Evolutionary conservation across 1,140 invertebrate genomes (phyloP).

Genomic region (Mamestra configurata): DNA sequence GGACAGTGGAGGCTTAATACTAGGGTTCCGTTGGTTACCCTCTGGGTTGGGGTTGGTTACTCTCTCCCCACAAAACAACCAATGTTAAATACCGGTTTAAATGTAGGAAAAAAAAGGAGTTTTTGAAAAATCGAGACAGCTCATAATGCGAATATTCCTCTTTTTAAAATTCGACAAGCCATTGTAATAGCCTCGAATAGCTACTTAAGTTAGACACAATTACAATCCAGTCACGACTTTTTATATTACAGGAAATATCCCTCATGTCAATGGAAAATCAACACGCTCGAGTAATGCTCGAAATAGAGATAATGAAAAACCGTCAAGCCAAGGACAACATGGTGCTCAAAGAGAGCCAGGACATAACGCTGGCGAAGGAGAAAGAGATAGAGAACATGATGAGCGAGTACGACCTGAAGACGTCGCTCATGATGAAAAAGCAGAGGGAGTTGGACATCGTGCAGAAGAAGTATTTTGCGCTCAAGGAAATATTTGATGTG

Average conservation of each 20-base stretch:
- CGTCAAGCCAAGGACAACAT: conserved; percentile 80
- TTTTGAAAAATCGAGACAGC: too few relatives aligned
- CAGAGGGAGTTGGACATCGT: conserved; percentile 88
- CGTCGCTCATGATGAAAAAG: conserved; percentile 84
- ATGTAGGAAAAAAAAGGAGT: too few relatives aligned
- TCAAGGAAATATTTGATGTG: conserved; percentile 85
- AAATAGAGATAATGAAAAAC: conserved; percentile 89
- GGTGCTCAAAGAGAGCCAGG: conserved; percentile 73
- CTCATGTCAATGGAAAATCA: conserved; percentile 90
- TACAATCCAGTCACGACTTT: too few relatives aligned
- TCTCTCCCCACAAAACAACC: too few relatives aligned
- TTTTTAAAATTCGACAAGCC: too few relatives aligned
- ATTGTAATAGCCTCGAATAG: too few relatives aligned
- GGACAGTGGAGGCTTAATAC: too few relatives aligned
- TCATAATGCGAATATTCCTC: too few relatives aligned
- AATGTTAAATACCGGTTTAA: too few relatives aligned
- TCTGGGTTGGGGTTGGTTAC: too few relatives aligned
- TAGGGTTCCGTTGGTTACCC: too few relatives aligned
- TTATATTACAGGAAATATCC: conserved; percentile 87
- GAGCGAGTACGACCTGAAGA: conserved; percentile 87
- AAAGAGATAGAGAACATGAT: conserved; percentile 86
- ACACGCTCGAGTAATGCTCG: conserved; percentile 89
- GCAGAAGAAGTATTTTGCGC: conserved; percentile 88
- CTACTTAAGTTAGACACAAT: too few relatives aligned
- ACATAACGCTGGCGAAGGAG: conserved; percentile 76